A percentile compares a stretch with the other conserved stretches of the same genome.
Evolutionary conservation across 2,113 vertebrate genomes (phyloP).

Genomic region (Turdus rufiventris): DNA sequence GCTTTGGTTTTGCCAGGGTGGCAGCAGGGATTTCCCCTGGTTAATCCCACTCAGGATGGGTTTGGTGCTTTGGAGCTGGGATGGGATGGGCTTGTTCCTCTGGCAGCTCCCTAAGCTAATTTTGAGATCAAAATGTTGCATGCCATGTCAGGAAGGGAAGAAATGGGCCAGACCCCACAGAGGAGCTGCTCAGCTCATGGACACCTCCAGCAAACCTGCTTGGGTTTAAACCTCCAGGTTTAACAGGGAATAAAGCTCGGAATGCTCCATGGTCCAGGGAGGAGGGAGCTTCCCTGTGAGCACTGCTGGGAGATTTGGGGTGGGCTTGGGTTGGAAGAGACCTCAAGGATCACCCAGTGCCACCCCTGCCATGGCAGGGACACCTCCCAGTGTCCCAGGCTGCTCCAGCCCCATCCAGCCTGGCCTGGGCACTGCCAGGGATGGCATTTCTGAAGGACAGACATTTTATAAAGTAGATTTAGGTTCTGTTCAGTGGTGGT

Average conservation of each 20-base stretch:
- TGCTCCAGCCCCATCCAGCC: not conserved
- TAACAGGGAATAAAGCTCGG: accelerated
- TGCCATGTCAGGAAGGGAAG: accelerated
- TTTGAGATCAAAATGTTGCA: not conserved
- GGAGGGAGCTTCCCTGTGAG: not conserved
- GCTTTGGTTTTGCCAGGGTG: accelerated
- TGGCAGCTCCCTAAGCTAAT: not conserved
- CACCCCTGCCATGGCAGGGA: not conserved
- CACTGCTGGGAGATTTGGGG: accelerated
- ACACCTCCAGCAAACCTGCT: accelerated
- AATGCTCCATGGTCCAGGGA: not conserved
- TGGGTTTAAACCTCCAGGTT: not conserved
- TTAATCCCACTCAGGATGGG: not conserved
- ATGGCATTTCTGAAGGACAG: not conserved
- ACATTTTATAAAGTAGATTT: not conserved
- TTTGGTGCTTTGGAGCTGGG: not conserved
- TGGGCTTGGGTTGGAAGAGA: not conserved
- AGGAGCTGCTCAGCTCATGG: not conserved
- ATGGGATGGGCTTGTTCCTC: not conserved
- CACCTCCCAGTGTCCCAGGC: not conserved
- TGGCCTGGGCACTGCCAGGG: not conserved
- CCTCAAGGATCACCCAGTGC: not conserved
- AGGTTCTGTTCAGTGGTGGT: not conserved
- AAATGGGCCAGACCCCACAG: not conserved
- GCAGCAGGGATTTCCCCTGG: not conserved